Evolutionary conservation across 2,113 vertebrate genomes (phyloP), one percentile per base, ranked within the genome.

Genomic region (Coturnix japonica): DNA sequence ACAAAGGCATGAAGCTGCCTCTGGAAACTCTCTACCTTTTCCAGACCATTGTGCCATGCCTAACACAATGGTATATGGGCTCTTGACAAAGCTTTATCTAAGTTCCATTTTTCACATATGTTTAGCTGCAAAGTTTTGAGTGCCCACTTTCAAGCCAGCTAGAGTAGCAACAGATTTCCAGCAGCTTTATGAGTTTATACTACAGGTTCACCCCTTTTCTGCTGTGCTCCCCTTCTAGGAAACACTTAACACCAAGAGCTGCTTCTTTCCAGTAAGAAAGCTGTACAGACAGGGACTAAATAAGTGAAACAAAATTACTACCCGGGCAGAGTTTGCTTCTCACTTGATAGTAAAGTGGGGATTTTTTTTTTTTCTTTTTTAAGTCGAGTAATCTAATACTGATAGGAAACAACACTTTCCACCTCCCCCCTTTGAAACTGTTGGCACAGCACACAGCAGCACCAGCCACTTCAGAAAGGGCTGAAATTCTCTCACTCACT

Each of bases 351-450:
- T 63, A 82, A 18, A 61, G 66, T 3, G 53, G 56, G 47, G 54
- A 19, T 64, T 71, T 87, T 94, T 92, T 26, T 51, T 51, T 51
- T 7, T 51, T 25, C 20, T 49, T 26, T 31, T 73, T 37, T 2
- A 91, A 80, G 41, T 82, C 76, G 44, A 28, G 51, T 66, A 77
- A 81, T 90, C 84, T 94, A 93, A 85, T 81, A 94, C 67, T 47
- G 47, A 89, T 81, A 96, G 37, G 92, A 97, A 95, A 92, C 46
- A 80, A 81, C 57, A 59, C 20, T 41, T 66, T 56, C 37, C 94
- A 81, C 85, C 77, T 89, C 44, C 49, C 90, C 95, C 91, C 93
- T 85, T 90, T 87, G 59, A 49, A 95, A 73, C 85, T 65, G 53
- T 69, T 73, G 84, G 70, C 59, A 78, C 4, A 78, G 12, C 7